Evolutionary conservation across 2,888 invertebrate genomes (phyloP), one percentile per base, ranked within the genome.

Genomic region (Cataglyphis albicans): DNA sequence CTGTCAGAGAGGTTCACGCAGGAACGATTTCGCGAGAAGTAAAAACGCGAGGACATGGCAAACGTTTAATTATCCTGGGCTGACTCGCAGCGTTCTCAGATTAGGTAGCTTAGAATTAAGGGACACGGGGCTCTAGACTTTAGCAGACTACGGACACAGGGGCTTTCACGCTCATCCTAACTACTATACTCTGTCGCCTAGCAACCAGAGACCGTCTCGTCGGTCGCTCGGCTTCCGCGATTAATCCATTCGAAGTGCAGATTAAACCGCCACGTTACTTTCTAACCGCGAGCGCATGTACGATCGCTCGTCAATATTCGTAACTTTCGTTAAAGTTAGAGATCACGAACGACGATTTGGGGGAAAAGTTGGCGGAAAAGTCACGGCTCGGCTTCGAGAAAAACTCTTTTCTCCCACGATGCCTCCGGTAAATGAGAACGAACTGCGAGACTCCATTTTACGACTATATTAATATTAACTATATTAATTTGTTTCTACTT

Each of bases 191-290:
- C 81, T 61, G 89, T 89, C 75, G 87, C 89, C 82, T 89, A 85
- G 89, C 89, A 89, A 89, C 89, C 87, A 80, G 89, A 84, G 89
- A 83, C 81, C 82, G 82, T 81, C 73, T 81, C 68, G 65, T 61
- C 84, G 76, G 68, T 74, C 57, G 73, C 84, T 12, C 72, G 67
- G 72, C 81, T 73, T 78, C 38, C 74, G 63, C 84, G 81, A 86
- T 86, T 86, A 84, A 86, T 86, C 80, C 82, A 86, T 86, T 84
- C 78, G 72, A 88, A 87, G 83, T 86, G 85, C 85, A 81, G 87
- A 84, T 85, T 85, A 89, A 88, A 87, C 84, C 87, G 87, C 84
- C 82, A 68, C 83, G 78, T 88, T 87, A 87, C 87, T 87, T 88
- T 88, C 85, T 72, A 80, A 80, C 78, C 76, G 76, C 78, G 32